Evolutionary conservation across 1,140 invertebrate genomes (phyloP).

Genomic region (Heliconius hermathena): DNA sequence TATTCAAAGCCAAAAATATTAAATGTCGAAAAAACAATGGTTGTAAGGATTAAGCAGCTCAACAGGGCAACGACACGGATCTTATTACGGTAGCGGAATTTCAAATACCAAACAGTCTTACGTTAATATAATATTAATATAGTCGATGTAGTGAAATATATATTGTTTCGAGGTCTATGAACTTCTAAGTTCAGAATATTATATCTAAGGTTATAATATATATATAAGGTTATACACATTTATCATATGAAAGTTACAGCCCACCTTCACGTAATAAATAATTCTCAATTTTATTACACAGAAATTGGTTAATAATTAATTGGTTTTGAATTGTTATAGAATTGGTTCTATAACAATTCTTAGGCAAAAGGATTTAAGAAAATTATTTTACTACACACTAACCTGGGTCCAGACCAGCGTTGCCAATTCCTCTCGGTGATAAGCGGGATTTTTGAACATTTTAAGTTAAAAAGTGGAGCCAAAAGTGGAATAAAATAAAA

Average conservation of each 20-base stretch:
- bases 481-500: too few species aligned
- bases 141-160: neutral
- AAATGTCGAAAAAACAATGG: neutral
- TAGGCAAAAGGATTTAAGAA: neutral
- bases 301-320: neutral
- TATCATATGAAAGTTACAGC: neutral
- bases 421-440: too few species aligned
- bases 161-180: neutral
- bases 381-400: neutral
- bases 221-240: neutral
- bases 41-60: neutral
- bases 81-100: constrained; percentile 17
- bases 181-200: neutral
- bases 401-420: too few species aligned
- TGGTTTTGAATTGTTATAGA: too few species aligned
- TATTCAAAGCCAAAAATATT: neutral
- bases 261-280: neutral
- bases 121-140: neutral
- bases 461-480: too few species aligned
- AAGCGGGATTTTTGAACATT: too few species aligned
- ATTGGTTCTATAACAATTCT: neutral
- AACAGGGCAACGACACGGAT: constrained; percentile 25
- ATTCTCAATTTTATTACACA: neutral
- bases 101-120: constrained; percentile 3
- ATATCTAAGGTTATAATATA: neutral